phyloP scores from a whole-genome alignment of 2,113 vertebrate species.

The Myotis yumanensis region DNA sequence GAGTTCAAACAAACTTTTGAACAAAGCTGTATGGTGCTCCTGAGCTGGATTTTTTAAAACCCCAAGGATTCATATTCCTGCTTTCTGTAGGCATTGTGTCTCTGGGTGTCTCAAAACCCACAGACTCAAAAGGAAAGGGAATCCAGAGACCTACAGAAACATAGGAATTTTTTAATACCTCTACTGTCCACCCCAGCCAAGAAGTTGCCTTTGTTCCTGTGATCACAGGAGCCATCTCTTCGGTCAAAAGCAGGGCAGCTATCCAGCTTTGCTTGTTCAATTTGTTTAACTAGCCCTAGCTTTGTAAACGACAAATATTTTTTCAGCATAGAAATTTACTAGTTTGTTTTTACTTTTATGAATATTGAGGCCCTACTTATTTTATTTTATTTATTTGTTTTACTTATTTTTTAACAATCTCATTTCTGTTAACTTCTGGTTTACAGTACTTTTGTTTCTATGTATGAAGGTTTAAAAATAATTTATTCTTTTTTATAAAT shows the following conservation, averaged over 20 bases:
- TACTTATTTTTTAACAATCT: neutral
- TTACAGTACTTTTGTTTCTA: slow-evolving; percentile 93
- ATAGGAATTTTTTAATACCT: neutral
- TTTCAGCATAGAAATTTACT: slow-evolving; percentile 25
- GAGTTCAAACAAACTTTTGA: slow-evolving; percentile 2
- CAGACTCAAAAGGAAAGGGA: slow-evolving; percentile 40
- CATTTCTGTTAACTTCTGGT: slow-evolving; percentile 80
- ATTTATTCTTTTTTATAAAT: slow-evolving; percentile 91
- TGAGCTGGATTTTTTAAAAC: neutral
- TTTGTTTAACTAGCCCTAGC: neutral
- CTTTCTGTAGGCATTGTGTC: neutral
- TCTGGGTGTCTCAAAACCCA: neutral
- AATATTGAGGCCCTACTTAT: neutral
- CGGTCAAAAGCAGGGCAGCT: neutral
- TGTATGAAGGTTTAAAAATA: slow-evolving; percentile 98
- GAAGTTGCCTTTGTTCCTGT: neutral
- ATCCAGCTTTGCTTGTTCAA: neutral
- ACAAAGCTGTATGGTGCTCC: neutral
- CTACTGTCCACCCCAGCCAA: neutral
- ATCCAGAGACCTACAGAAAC: slow-evolving; percentile 3
- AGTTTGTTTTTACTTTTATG: neutral
- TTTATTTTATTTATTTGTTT: too few relatives aligned
- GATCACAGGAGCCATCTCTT: neutral
- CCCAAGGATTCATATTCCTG: slow-evolving; percentile 3
- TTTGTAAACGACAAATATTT: neutral